Conservation (phyloP, 2,888 invertebrate genomes). For the Steinernema hermaphroditum region DNA sequence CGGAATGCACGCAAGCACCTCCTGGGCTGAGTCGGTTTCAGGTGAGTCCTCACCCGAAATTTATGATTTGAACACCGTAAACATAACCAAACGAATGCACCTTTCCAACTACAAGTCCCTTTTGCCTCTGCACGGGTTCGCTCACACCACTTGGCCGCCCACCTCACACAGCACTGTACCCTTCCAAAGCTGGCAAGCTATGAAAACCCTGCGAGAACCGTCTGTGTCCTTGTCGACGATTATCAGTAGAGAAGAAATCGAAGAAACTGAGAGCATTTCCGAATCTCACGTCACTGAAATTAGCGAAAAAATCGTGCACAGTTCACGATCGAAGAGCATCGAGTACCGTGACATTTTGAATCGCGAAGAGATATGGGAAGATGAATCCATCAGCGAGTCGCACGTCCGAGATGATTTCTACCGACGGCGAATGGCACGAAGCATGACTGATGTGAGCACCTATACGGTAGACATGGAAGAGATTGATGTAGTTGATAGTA, state of each 20-base stretch:
- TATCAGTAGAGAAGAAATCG: not conserved
- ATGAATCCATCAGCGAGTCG: conserved; percentile 18
- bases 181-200: not conserved
- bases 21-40: conserved; percentile 52
- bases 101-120: conserved; percentile 43
- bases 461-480: conserved; percentile 23
- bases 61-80: conserved; percentile 36
- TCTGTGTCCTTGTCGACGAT: not conserved
- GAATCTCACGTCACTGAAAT: conserved; percentile 13
- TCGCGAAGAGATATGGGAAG: conserved; percentile 17
- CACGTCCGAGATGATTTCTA: not conserved
- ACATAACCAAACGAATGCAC: conserved; percentile 40
- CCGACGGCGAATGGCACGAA: conserved; percentile 2
- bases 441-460: conserved; percentile 26
- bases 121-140: conserved; percentile 41
- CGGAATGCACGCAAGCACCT: conserved; percentile 46
- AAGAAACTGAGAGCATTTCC: not conserved
- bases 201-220: not conserved
- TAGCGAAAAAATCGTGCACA: conserved; percentile 22
- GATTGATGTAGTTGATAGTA: conserved; percentile 8
- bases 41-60: conserved; percentile 50
- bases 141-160: conserved; percentile 39
- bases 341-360: conserved; percentile 21
- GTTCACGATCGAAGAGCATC: conserved; percentile 9
- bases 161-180: not conserved